Base-by-base conservation (phyloP, 2,888 invertebrate species). In the Cantharis lateralis region DNA sequence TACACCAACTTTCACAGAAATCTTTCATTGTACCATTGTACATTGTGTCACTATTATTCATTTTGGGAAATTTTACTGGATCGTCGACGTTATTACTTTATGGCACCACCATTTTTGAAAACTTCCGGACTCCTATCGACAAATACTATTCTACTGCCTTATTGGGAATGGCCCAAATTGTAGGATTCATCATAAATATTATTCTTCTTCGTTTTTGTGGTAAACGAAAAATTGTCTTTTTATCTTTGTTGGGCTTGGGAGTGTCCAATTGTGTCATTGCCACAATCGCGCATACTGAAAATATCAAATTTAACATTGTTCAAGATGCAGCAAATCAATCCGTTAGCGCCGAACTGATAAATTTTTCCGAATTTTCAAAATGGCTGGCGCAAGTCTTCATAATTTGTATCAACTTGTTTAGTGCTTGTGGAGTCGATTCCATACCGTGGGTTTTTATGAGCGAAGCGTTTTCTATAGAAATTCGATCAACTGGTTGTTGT, bases 381-480 rank as follows among this genome's bases (percentile, higher is more conserved):
- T 95, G 95, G 95, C 86, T 95, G 2, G 95, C 95, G 0, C 90
- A 92, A 16, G 89, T 90, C 0, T 89, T 93, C 0, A 87, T 95
- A 18, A 90, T 95, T 81, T 85, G 91, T 0, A 88, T 93, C 3
- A 94, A 95, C 0, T 91, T 95, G 81, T 88, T 94, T 69, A 91
- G 94, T 0, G 94, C 95, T 83, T 88, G 92, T 3, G 92, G 93
- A 0, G 93, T 95, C 66, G 89, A 94, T 71, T 87, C 94, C 78
- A 87, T 95, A 64, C 95, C 95, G 0, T 95, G 95, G 95, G 91
- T 95, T 79, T 88, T 95, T 10, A 93, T 94, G 62, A 95, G 95
- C 9, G 95, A 95, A 88, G 93, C 95, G 78, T 94, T 91, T 84
- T 92, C 93, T 48, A 91, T 92, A 0, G 91, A 92, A 76, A 93